Conservation (phyloP, 2,797 vertebrate species). For the Halcyon chelicuti region DNA sequence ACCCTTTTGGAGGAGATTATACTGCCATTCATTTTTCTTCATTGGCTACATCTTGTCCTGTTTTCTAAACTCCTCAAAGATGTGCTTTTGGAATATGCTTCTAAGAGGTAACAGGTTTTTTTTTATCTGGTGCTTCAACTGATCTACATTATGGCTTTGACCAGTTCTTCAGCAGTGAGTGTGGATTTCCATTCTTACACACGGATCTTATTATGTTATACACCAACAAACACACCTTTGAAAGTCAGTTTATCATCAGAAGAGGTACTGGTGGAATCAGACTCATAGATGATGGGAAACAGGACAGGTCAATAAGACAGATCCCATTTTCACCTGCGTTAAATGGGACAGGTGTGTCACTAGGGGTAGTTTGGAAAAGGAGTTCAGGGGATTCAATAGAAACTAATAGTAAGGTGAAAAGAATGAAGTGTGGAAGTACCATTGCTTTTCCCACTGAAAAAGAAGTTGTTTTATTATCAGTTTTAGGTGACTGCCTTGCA, state of each 20-base stretch:
- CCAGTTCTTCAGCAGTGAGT: background rate
- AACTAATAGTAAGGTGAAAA: background rate
- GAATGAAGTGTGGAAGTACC: background rate
- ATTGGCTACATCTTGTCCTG: background rate
- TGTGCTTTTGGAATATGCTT: background rate
- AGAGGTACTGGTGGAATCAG: background rate
- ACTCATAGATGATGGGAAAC: background rate
- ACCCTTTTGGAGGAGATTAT: background rate
- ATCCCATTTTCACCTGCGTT: background rate
- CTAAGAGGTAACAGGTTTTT: rapidly evolving
- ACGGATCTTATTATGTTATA: background rate
- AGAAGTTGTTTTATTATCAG: rapidly evolving
- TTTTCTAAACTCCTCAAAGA: background rate
- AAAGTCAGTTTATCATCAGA: rapidly evolving
- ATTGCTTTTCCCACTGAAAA: background rate
- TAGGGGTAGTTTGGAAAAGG: background rate
- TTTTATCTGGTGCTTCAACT: background rate
- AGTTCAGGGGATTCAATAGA: background rate
- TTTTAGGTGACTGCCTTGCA: background rate
- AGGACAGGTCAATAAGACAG: background rate
- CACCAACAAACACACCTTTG: background rate
- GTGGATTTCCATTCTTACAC: background rate
- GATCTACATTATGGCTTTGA: background rate
- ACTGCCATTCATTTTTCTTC: background rate
- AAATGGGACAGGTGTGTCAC: background rate